Conservation (phyloP, 2,888 invertebrate species). For the Nomada hirtipes region DNA sequence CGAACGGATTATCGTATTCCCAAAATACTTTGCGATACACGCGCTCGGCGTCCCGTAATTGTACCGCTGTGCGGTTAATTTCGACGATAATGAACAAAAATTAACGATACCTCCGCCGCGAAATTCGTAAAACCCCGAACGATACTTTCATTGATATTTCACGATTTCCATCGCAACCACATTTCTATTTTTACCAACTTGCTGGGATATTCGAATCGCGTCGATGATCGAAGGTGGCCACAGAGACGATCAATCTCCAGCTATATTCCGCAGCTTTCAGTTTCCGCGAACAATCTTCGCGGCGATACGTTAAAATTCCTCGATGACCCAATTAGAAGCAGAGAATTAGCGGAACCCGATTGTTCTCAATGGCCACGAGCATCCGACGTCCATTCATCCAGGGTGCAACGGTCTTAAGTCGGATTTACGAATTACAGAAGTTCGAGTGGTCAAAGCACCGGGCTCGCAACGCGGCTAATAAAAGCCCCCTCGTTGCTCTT, state of each 20-base stretch:
- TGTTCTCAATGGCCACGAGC: neutral
- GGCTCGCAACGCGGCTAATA: slow-evolving; percentile 8
- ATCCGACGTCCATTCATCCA: neutral
- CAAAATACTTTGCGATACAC: slow-evolving; percentile 21
- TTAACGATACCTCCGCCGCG: neutral
- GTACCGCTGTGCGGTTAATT: neutral
- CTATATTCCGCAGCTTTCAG: neutral
- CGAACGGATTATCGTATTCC: slow-evolving; percentile 34
- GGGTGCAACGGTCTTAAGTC: neutral
- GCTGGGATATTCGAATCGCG: neutral
- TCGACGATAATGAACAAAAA: neutral
- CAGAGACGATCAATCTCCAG: slow-evolving; percentile 4
- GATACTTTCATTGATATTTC: too few relatives aligned
- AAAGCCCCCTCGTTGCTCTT: slow-evolving; percentile 36
- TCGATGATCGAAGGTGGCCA: neutral
- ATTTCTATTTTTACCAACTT: neutral
- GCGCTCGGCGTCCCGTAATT: neutral
- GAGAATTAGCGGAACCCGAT: neutral
- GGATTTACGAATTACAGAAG: slow-evolving; percentile 31
- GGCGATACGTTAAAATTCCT: neutral
- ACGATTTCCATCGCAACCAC: too few relatives aligned
- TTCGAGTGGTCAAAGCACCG: neutral
- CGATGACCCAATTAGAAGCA: neutral
- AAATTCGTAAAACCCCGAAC: too few relatives aligned
- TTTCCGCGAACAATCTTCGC: neutral